A percentile compares a stretch with the other conserved stretches of the same genome.
phyloP scores from a whole-genome alignment of 2,797 vertebrate genomes.

The Borostomias antarcticus region DNA sequence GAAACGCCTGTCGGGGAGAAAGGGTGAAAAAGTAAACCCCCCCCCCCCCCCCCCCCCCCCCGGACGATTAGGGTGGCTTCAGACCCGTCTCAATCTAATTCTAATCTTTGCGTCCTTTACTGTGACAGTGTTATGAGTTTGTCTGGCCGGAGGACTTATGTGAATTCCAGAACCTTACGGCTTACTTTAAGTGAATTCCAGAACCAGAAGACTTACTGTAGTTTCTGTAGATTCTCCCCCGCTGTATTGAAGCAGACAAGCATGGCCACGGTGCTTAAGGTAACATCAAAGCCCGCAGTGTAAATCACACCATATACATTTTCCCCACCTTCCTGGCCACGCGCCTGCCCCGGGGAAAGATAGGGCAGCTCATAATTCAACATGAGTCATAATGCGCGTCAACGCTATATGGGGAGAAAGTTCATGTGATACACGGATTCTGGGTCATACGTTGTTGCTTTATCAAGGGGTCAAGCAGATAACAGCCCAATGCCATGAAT shows the following conservation, averaged over 20 bases:
- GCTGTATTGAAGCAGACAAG: slow-evolving; percentile 39
- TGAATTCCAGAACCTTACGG: slow-evolving; percentile 21
- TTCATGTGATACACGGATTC: slow-evolving; percentile 63
- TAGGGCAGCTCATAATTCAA: slow-evolving; percentile 53
- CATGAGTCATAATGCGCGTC: slow-evolving; percentile 59
- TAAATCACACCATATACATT: slow-evolving; percentile 52
- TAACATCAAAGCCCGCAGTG: slow-evolving; percentile 47
- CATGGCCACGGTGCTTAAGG: slow-evolving; percentile 51
- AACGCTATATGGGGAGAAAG: slow-evolving; percentile 49
- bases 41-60: no score
- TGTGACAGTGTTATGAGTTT: slow-evolving; percentile 32
- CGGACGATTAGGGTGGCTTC: neutral
- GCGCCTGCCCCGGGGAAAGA: slow-evolving; percentile 40
- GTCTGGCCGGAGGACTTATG: slow-evolving; percentile 27
- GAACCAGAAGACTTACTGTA: slow-evolving; percentile 25
- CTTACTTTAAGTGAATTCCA: slow-evolving; percentile 20
- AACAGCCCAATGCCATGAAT: slow-evolving; percentile 49
- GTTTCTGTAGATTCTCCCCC: slow-evolving; percentile 24
- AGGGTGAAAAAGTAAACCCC: slow-evolving; percentile 32
- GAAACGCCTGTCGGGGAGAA: slow-evolving; percentile 44
- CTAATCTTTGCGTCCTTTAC: slow-evolving; percentile 25
- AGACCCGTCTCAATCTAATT: slow-evolving; percentile 53
- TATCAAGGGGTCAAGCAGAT: slow-evolving; percentile 52
- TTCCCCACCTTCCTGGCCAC: slow-evolving; percentile 20
- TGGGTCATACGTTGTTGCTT: slow-evolving; percentile 59